A percentile compares a stretch with the other conserved stretches of the same genome.
Conservation (phyloP, 2,888 invertebrate genomes). For the Ecdyonurus torrentis region DNA sequence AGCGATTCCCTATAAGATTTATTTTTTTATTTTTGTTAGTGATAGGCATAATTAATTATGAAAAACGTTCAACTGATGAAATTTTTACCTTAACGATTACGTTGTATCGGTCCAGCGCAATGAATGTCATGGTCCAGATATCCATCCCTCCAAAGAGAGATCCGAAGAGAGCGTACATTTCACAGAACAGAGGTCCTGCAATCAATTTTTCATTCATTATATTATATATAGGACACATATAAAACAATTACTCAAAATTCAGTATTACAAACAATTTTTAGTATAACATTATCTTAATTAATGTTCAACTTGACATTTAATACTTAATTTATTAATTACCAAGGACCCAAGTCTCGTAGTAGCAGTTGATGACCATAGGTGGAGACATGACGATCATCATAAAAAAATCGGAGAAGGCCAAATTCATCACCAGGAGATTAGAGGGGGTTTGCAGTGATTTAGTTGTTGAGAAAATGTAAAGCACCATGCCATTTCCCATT, state of each 20-base stretch:
- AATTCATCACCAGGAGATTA: conserved; percentile 76
- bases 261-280: too few species aligned
- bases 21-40: too few species aligned
- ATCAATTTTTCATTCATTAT: too few species aligned
- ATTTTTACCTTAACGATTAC: conserved; percentile 77
- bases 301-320: too few species aligned
- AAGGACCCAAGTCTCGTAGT: conserved; percentile 49
- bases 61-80: too few species aligned
- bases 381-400: conserved; percentile 77
- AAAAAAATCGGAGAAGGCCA: conserved; percentile 78
- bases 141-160: conserved; percentile 80
- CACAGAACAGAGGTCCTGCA: conserved; percentile 63
- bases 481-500: conserved; percentile 49
- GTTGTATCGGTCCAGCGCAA: conserved; percentile 83
- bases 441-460: conserved; percentile 72
- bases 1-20: conserved; percentile 45
- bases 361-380: conserved; percentile 70
- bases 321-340: conserved; percentile 18
- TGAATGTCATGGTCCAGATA: conserved; percentile 90
- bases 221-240: too few species aligned
- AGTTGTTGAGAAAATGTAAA: conserved; percentile 57
- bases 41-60: background rate
- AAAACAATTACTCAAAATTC: too few species aligned
- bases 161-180: conserved; percentile 72
- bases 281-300: too few species aligned